Base-by-base conservation (phyloP, 2,113 vertebrate genomes). In the Gymnorhina tibicen region DNA sequence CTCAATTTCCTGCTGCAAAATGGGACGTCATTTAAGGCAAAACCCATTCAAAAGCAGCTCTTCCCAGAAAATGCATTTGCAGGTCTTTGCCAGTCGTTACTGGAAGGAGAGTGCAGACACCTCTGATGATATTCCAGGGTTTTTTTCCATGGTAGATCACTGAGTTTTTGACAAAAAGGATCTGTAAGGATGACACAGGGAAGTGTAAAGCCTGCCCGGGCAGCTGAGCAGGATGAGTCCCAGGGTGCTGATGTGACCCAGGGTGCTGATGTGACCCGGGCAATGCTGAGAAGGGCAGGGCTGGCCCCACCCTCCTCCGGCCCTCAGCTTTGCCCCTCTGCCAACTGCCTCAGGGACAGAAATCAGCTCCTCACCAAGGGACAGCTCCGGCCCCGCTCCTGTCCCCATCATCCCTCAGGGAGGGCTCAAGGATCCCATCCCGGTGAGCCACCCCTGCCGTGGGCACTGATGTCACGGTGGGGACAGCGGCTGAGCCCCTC, bases 401-500 rank as follows among this genome's bases (percentile, higher is more conserved):
- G 41, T 13, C 10, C 32, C 66, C 13, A 3, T 0, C 0, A 6
- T 7, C 23, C 41, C 37, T 53, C 74, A 37, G 37, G 33, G 41
- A 42, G 55, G 41, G 27, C 12, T 30, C 60, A 46, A 10, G 55
- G 16, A 35, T 21, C 35, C 44, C 5, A 1, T 14, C 30, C 50
- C 1, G 0, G 9, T 22, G 39, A 58, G 21, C n/a, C 53, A 3
- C 11, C 35, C 32, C 32, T 14, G 5, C 89, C 2, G 0, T 8
- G 37, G 37, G 47, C 72, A n/a, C 17, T 18, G 46, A 14, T 14
- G n/a, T 21, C 67, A 9, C 47, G 5, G 42, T 39, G 35, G 77
- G 62, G 77, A 49, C 63, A 39, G 16, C 2, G 37, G 27, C 53
- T 22, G 46, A 44, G 56, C 15, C 19, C 18, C 39, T 12, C 52